These are phyloP conservation scores for Camponotus pennsylvanicus DNA, from an alignment of 1,140 invertebrate species.

Conservation along the genomic window DNA sequence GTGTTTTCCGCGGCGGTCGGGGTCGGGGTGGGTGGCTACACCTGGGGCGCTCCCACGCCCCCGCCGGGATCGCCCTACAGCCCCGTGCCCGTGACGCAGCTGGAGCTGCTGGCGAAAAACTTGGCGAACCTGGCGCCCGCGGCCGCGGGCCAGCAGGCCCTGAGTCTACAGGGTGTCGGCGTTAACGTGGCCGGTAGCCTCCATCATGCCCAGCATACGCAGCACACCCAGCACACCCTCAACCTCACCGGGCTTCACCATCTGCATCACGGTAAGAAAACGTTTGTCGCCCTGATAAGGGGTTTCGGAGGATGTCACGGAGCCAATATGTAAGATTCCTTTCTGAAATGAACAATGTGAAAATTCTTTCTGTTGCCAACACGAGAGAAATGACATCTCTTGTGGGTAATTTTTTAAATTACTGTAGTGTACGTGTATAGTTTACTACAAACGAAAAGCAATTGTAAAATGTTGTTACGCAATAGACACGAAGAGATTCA, in stretches of 20 bases:
- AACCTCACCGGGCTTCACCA: constrained; percentile 84
- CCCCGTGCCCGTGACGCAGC: constrained; percentile 88
- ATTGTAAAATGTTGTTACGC: neutral
- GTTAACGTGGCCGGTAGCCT: constrained; percentile 82
- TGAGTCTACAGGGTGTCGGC: constrained; percentile 83
- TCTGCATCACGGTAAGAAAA: constrained; percentile 82
- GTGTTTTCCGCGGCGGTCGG: constrained; percentile 88
- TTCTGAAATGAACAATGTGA: no score
- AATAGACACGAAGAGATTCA: no score
- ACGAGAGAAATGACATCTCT: no score
- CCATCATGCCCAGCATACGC: constrained; percentile 83
- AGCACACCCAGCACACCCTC: constrained; percentile 83
- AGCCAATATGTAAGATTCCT: no score
- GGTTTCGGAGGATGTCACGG: no score
- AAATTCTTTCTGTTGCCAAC: no score
- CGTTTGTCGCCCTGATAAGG: neutral
- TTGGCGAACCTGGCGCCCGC: constrained; percentile 81
- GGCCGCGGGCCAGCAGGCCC: constrained; percentile 80
- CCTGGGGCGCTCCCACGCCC: constrained; percentile 89
- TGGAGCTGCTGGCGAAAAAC: constrained; percentile 88
- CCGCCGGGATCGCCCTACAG: constrained; percentile 90
- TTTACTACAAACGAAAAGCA: no score
- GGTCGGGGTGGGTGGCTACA: constrained; percentile 86
- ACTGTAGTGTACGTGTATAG: no score
- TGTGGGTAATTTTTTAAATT: no score